Evolutionary conservation across 1,140 invertebrate genomes (phyloP), one percentile per base, ranked within the genome.

Genomic region (Coelopa frigida): DNA sequence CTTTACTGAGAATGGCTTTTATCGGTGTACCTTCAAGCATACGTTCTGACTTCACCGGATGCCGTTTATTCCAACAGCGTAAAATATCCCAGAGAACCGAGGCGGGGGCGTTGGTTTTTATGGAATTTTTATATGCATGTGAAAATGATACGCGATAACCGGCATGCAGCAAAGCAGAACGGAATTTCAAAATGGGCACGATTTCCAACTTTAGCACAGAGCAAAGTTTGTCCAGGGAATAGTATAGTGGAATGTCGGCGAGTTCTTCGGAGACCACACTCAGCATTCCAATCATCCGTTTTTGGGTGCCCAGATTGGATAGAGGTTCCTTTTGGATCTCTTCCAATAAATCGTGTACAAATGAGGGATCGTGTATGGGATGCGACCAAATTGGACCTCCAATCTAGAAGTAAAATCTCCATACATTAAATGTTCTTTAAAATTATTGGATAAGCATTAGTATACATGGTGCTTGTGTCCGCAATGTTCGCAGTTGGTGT

Each of bases 311-410:
- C 45, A 86, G 78, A 21, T 67, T 51, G 32, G 56, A 27, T 50
- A 61, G 48, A 11, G 59, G 49, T 45, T 65, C 41, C 35, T 60
- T 35, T 60, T 76, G 58, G 45, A 79, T 57, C 24, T 71, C 51
- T 43, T 57, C 46, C 26, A 79, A 39, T 3, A 81, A 61, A 31
- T 73, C 67, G 3, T 68, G 42, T 1, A 98, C 79, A 72, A 98
- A 99, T 0, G 74, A 61, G 44, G 71, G 64, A 58, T 91, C 76
- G 65, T 98, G 92, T 24, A 98, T 75, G 10, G 83, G 81, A 10
- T 79, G 87, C 5, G 82, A 79, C 92, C 94, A 99, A 49, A 99
- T 85, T 1, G 96, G 96, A 14, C 96, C 96, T 27, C 89, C 93
- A 46, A 96, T 70, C 78, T 87, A 36, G 15, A 36, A 10, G 17